Percentiles rank a stretch among this genome's conserved stretches.
phyloP scores from a whole-genome alignment of 2,797 vertebrate species.

The Huso huso region DNA sequence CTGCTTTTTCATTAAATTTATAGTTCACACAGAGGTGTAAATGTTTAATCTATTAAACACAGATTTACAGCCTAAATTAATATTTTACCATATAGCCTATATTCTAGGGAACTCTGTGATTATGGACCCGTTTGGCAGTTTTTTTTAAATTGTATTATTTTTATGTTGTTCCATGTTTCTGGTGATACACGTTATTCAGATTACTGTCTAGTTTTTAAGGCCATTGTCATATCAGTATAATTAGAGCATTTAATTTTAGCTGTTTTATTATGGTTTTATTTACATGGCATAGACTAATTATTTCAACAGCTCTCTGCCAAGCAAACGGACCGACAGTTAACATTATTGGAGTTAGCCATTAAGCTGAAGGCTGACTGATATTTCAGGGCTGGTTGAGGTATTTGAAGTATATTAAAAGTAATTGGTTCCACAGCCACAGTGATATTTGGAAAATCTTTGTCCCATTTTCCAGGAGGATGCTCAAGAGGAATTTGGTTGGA shows the following conservation, averaged over 20 bases:
- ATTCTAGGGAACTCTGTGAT: too few species aligned
- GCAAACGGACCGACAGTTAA: conserved; percentile 67
- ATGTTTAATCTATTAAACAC: too few species aligned
- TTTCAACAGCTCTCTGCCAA: conserved; percentile 52
- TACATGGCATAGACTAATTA: conserved; percentile 63
- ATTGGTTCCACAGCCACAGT: conserved; percentile 55
- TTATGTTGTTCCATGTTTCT: too few species aligned
- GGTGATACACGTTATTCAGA: too few species aligned
- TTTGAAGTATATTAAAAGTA: conserved; percentile 70
- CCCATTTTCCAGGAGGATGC: conserved; percentile 73
- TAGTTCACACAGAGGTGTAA: too few species aligned
- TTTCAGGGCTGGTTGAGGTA: conserved; percentile 41
- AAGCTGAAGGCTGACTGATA: too few species aligned
- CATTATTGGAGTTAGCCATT: conserved; percentile 54
- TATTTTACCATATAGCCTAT: too few species aligned
- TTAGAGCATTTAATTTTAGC: conserved; percentile 51
- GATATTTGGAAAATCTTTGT: conserved; percentile 12
- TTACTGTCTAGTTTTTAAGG: conserved; percentile 21
- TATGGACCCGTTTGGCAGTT: too few species aligned
- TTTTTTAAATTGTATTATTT: too few species aligned
- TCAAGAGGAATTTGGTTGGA: conserved; percentile 94
- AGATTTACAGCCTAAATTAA: too few species aligned
- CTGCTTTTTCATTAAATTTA: too few species aligned
- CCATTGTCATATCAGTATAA: conserved; percentile 40
- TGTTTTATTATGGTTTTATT: conserved; percentile 60